Evolutionary conservation across 2,888 invertebrate species (phyloP).

Genomic region (Hemistola chrysoprasaria): DNA sequence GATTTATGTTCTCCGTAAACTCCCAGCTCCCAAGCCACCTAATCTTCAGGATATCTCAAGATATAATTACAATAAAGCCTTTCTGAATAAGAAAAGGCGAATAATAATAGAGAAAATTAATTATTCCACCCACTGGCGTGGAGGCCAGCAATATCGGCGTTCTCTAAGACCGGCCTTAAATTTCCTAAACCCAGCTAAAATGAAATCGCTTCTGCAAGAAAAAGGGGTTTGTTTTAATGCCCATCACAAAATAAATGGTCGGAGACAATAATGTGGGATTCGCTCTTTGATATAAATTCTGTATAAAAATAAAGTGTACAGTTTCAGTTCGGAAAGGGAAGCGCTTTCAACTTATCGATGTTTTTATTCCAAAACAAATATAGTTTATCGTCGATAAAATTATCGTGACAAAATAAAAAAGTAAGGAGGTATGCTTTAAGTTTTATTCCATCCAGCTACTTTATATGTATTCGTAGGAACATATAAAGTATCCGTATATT

Average conservation of each 20-base stretch:
- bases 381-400: no score
- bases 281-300: conserved; percentile 76
- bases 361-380: no score
- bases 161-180: conserved; percentile 71
- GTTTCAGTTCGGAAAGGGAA: conserved; percentile 45
- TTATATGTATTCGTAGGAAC: no score
- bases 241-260: conserved; percentile 79
- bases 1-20: conserved; percentile 2
- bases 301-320: conserved; percentile 71
- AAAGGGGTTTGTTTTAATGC: conserved; percentile 81
- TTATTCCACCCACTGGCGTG: conserved; percentile 61
- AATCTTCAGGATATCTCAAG: conserved; percentile 19
- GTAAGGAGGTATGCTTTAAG: no score
- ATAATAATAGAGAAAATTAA: conserved; percentile 77
- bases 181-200: conserved; percentile 80
- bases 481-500: no score
- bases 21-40: conserved; percentile 11
- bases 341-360: conserved; percentile 25
- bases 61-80: conserved; percentile 53
- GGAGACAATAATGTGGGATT: conserved; percentile 81
- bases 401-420: no score
- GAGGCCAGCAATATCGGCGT: conserved; percentile 57
- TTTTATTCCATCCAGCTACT: no score
- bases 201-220: conserved; percentile 75
- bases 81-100: conserved; percentile 65